Base-by-base conservation (phyloP, 2,797 vertebrate species). In the Avahi laniger region DNA sequence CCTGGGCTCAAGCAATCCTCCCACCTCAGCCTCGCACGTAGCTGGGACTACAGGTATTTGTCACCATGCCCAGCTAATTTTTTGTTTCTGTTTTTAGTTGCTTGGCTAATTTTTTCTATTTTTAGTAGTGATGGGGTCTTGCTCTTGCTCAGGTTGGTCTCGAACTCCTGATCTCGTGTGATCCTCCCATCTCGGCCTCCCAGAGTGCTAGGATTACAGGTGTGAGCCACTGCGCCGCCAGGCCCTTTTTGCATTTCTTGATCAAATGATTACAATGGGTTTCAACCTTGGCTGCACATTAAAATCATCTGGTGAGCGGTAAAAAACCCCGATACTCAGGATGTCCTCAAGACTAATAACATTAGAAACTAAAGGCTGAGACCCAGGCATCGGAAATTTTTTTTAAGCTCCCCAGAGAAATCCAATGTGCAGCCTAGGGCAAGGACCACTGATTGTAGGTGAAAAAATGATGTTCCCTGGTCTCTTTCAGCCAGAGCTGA, bases 171-270 rank as follows among this genome's bases (percentile, higher is more conserved):
- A 57, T 4, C 54, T 10, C 54, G 24, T 24, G 8, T 4, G 54
- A 57, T 57, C 54, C 54, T 26, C 22, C 22, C 0, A 4, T 7
- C 54, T 57, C 1, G 0, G 54, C 54, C 22, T 57, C 54, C 22
- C 54, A 57, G 54, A 57, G 22, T 57, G 54, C 54, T 57, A 26
- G 22, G 54, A 57, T 57, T 24, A 57, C 54, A 24, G 54, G 54
- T 26, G 54, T 57, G 22, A 24, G 8, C 54, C 9, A 57, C 54
- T 0, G 22, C 1, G 3, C 54, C 1, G 3, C 54, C 3, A 26
- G 54, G 54, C 54, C 54, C 3, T 57, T 57, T 93, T 88, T 35
- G 84, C 35, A 59, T 88, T 86, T 82, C 18, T 90, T 85, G 43
- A 69, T 38, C 38, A 80, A 87, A 67, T 75, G 14, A 79, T 82